Percentiles rank a stretch among this genome's conserved stretches.
Evolutionary conservation across 2,797 vertebrate species (phyloP).

Genomic region (Echeneis naucrates): DNA sequence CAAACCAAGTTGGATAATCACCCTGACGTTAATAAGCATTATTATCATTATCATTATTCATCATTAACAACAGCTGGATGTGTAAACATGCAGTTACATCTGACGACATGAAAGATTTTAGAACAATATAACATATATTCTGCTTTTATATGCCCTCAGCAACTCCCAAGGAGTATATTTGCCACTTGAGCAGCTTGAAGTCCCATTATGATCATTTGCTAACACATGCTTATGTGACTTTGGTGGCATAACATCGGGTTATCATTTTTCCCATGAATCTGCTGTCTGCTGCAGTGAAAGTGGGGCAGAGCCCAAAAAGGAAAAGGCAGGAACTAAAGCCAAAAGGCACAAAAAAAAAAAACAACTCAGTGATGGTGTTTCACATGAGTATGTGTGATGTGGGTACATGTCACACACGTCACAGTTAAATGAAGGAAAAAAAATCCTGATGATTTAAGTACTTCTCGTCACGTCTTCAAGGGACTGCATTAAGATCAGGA

Average conservation of each 20-base stretch:
- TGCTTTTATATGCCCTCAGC: no score
- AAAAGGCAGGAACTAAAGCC: not conserved
- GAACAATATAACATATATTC: no score
- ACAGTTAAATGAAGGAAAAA: not conserved
- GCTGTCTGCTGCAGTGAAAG: not conserved
- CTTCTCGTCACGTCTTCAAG: not conserved
- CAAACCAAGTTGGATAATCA: no score
- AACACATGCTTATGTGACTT: not conserved
- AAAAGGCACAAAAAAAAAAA: not conserved
- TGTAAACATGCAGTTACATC: not conserved
- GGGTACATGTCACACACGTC: no score
- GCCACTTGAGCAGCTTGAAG: not conserved
- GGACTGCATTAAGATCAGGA: conserved; percentile 5
- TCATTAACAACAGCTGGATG: not conserved
- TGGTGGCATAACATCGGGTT: not conserved
- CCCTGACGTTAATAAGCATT: no score
- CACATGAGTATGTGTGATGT: not conserved
- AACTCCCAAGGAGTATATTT: no score
- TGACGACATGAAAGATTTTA: no score
- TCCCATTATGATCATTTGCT: not conserved
- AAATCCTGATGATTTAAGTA: not conserved
- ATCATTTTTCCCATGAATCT: not conserved
- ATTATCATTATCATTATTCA: no score
- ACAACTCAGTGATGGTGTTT: no score
- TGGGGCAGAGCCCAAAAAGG: not conserved